phyloP scores from a whole-genome alignment of 92 coral and sea anemone species.

The Porites evermanni region DNA sequence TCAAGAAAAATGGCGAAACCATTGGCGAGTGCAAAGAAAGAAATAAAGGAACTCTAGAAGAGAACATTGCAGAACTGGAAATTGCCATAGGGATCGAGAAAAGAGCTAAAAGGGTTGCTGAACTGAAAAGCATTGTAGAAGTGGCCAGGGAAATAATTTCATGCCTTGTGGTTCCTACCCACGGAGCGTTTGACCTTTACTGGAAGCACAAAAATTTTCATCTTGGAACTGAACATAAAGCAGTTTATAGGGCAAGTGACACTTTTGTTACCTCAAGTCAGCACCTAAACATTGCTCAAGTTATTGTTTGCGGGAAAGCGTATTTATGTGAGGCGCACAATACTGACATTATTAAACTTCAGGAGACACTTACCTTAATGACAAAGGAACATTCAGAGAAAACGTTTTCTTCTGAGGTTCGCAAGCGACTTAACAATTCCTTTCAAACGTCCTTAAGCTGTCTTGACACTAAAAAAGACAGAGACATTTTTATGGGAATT shows the following conservation, averaged over 20 bases:
- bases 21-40: conserved; percentile 10
- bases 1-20: conserved; percentile 23
- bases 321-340: conserved; percentile 33
- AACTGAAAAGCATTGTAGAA: conserved; percentile 24
- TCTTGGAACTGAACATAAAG: conserved; percentile 21
- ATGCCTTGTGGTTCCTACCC: conserved; percentile 28
- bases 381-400: conserved; percentile 12
- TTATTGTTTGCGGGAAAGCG: conserved; percentile 36
- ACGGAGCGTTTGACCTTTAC: conserved; percentile 28
- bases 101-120: conserved; percentile 22
- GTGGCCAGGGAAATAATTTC: conserved; percentile 27
- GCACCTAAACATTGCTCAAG: conserved; percentile 43
- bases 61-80: conserved; percentile 29
- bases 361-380: conserved; percentile 40
- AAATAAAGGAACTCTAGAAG: conserved; percentile 31
- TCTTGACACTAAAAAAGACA: conserved; percentile 31
- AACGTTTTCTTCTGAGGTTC: conserved; percentile 18
- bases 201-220: conserved; percentile 28
- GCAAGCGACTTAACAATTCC: conserved; percentile 13
- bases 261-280: conserved; percentile 8
- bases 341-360: conserved; percentile 33
- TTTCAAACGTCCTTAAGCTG: conserved; percentile 20
- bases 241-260: conserved; percentile 30
- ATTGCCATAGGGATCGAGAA: conserved; percentile 23
- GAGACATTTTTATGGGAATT: conserved; percentile 34